Conservation (phyloP, 2,888 invertebrate genomes). For the Cheilosia vulpina region DNA sequence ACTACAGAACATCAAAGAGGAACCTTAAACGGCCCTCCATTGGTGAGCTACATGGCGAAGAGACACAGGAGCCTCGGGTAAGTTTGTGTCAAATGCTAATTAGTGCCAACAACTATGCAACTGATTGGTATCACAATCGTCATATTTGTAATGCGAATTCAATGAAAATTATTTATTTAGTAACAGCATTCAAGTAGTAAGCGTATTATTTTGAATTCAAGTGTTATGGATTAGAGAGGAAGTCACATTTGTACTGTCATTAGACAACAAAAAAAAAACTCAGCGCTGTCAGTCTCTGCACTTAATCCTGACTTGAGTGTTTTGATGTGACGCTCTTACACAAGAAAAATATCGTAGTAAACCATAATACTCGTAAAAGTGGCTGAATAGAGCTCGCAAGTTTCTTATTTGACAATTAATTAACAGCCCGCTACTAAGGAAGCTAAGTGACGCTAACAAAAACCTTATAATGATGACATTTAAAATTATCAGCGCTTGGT, state of each 20-base stretch:
- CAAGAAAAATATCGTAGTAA: background rate
- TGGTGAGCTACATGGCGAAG: slow-evolving; percentile 91
- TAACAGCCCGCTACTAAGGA: slow-evolving; percentile 12
- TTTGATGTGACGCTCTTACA: background rate
- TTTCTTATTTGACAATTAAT: slow-evolving; percentile 56
- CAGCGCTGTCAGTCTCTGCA: background rate
- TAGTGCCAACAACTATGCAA: background rate
- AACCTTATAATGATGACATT: slow-evolving; percentile 28
- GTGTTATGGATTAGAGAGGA: slow-evolving; percentile 30
- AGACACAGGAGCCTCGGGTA: slow-evolving; percentile 80
- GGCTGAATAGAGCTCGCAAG: background rate
- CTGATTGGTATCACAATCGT: slow-evolving; percentile 16
- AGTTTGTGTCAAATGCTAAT: slow-evolving; percentile 63
- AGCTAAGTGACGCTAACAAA: slow-evolving; percentile 28
- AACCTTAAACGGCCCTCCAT: slow-evolving; percentile 92
- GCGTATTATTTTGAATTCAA: background rate
- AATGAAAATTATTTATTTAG: slow-evolving; percentile 25
- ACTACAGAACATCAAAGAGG: slow-evolving; percentile 91
- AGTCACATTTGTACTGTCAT: slow-evolving; percentile 1
- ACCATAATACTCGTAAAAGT: background rate
- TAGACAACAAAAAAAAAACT: background rate
- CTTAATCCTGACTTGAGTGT: slow-evolving; percentile 18
- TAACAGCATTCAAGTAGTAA: background rate
- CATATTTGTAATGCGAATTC: slow-evolving; percentile 11
- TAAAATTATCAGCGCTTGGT: slow-evolving; percentile 46